Percentiles rank a stretch among this genome's conserved stretches.
These are phyloP conservation scores for Lagria hirta DNA, from an alignment of 2,888 invertebrate genomes.

Conservation along the genomic window DNA sequence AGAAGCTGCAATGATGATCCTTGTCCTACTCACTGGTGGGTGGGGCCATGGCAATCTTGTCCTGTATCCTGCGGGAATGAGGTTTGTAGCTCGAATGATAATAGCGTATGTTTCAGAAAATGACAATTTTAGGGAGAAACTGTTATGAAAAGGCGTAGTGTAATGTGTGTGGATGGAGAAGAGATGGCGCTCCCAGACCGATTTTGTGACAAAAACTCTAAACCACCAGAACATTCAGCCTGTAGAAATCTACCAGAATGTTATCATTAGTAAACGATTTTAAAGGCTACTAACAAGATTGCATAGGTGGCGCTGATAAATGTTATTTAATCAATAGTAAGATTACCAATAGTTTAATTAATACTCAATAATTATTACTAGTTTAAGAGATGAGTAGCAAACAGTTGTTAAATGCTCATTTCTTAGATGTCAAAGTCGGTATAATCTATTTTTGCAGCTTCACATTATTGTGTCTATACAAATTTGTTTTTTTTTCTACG, in stretches of 20 bases:
- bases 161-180: conserved; percentile 75
- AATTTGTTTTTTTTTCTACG: too few relatives aligned
- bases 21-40: conserved; percentile 82
- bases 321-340: too few relatives aligned
- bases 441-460: too few relatives aligned
- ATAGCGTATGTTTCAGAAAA: neutral
- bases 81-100: conserved; percentile 34
- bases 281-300: too few relatives aligned
- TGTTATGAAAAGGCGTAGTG: conserved; percentile 65
- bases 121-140: conserved; percentile 54
- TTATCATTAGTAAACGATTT: too few relatives aligned
- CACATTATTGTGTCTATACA: too few relatives aligned
- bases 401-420: too few relatives aligned
- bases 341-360: too few relatives aligned
- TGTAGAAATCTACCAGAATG: conserved; percentile 62
- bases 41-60: conserved; percentile 84
- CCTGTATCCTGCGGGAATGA: conserved; percentile 64
- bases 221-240: conserved; percentile 68
- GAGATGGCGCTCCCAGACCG: conserved; percentile 76
- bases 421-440: too few relatives aligned
- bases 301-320: too few relatives aligned
- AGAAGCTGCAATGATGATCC: conserved; percentile 67
- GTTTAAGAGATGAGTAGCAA: too few relatives aligned
- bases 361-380: too few relatives aligned
- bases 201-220: conserved; percentile 66